Conservation (phyloP, 2,888 invertebrate genomes). For the Pseudolycoriella hygida region DNA sequence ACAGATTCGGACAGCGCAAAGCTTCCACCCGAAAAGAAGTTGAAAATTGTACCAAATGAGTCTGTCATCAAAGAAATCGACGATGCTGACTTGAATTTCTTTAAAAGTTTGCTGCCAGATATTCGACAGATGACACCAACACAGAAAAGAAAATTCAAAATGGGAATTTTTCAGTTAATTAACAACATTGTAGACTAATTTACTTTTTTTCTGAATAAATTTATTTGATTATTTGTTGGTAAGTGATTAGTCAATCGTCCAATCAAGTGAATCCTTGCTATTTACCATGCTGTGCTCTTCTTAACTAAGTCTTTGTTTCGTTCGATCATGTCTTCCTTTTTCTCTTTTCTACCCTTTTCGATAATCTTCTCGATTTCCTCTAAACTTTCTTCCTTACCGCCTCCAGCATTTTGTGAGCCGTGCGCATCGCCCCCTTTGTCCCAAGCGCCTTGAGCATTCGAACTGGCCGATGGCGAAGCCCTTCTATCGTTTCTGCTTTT, state of each 20-base stretch:
- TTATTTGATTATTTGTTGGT: too few species aligned
- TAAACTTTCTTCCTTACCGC: constrained; percentile 20
- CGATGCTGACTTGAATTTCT: constrained; percentile 29
- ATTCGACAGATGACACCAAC: constrained; percentile 30
- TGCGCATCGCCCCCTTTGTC: too few species aligned
- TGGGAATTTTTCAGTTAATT: constrained; percentile 32
- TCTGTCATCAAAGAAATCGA: constrained; percentile 9
- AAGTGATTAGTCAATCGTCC: too few species aligned
- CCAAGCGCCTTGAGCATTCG: constrained; percentile 4
- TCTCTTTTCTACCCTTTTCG: constrained; percentile 36
- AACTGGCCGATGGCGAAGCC: constrained; percentile 18
- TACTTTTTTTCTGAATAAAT: too few species aligned
- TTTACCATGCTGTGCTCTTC: constrained; percentile 13
- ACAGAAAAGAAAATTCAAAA: constrained; percentile 35
- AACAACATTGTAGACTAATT: constrained; percentile 22
- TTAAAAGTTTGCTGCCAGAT: constrained; percentile 35
- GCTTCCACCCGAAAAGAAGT: background rate
- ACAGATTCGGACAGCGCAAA: background rate
- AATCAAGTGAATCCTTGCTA: too few species aligned
- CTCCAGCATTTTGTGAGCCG: background rate
- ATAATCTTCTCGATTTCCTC: constrained; percentile 39
- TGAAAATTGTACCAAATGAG: background rate
- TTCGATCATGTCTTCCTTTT: constrained; percentile 37
- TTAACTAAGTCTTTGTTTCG: constrained; percentile 33
- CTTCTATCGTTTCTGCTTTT: background rate